Evolutionary conservation across 2,888 invertebrate species (phyloP).

Genomic region (Lasioglossum leucozonium): DNA sequence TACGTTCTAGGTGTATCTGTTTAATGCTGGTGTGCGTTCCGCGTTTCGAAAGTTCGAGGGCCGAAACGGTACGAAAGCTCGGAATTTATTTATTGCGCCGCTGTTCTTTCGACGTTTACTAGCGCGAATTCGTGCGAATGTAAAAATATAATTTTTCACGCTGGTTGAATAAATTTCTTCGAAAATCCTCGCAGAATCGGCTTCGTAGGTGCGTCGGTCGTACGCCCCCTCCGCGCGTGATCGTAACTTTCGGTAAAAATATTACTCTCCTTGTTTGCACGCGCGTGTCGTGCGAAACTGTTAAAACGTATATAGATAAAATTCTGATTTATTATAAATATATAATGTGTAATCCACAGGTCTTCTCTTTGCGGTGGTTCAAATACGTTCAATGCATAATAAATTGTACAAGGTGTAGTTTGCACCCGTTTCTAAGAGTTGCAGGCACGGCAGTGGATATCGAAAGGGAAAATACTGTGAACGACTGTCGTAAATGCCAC

Average conservation of each 20-base stretch:
- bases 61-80: neutral
- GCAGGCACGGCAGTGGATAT: conserved; percentile 74
- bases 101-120: neutral
- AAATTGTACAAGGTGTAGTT: neutral
- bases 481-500: conserved; percentile 44
- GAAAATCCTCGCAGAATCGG: neutral
- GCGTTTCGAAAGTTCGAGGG: neutral
- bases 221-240: neutral
- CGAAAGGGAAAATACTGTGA: conserved; percentile 79
- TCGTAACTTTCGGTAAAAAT: neutral
- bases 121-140: neutral
- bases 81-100: neutral
- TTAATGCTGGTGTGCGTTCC: neutral
- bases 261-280: neutral
- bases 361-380: neutral
- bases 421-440: conserved; percentile 45
- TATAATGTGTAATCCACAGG: neutral
- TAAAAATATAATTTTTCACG: neutral
- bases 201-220: neutral
- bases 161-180: neutral
- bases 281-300: neutral
- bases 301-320: neutral
- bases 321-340: neutral
- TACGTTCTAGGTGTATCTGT: neutral
- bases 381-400: neutral